These are phyloP conservation scores for Marronus borbonicus DNA, from an alignment of 2,888 invertebrate genomes.

Conservation along the genomic window DNA sequence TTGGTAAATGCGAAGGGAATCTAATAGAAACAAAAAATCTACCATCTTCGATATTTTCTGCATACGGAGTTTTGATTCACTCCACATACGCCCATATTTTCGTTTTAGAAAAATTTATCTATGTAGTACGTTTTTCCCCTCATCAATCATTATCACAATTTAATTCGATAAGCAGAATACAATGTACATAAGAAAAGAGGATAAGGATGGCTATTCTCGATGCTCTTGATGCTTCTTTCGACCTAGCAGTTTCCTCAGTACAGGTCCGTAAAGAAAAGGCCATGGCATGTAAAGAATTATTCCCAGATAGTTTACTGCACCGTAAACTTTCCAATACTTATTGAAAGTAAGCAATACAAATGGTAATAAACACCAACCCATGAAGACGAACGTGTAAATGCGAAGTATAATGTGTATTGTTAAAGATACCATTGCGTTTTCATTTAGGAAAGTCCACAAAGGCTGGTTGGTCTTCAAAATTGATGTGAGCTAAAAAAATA, in stretches of 20 bases:
- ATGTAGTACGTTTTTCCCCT: not conserved
- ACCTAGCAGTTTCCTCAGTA: slow-evolving; percentile 56
- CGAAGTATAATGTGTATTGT: slow-evolving; percentile 77
- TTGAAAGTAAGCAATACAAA: slow-evolving; percentile 81
- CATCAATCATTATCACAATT: slow-evolving; percentile 23
- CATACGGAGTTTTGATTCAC: too few species aligned
- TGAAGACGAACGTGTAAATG: slow-evolving; percentile 83
- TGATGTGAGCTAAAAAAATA: slow-evolving; percentile 70
- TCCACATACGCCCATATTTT: too few species aligned
- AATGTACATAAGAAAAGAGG: not conserved
- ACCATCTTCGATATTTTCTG: too few species aligned
- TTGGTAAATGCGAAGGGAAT: too few species aligned
- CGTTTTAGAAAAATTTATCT: too few species aligned
- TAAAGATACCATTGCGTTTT: slow-evolving; percentile 63
- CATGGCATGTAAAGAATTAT: slow-evolving; percentile 79
- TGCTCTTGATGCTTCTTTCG: slow-evolving; percentile 24
- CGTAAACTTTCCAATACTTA: slow-evolving; percentile 79
- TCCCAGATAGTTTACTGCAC: slow-evolving; percentile 79
- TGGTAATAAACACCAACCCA: slow-evolving; percentile 87
- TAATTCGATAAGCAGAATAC: slow-evolving; percentile 1
- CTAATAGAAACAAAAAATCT: too few species aligned
- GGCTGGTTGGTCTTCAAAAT: slow-evolving; percentile 73
- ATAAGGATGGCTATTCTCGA: slow-evolving; percentile 30
- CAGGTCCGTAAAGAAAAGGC: slow-evolving; percentile 74
- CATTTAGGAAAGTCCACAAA: slow-evolving; percentile 70